Evolutionary conservation across 1,140 invertebrate species (phyloP), one percentile per base, ranked within the genome.

Genomic region (Conus betulinus): DNA sequence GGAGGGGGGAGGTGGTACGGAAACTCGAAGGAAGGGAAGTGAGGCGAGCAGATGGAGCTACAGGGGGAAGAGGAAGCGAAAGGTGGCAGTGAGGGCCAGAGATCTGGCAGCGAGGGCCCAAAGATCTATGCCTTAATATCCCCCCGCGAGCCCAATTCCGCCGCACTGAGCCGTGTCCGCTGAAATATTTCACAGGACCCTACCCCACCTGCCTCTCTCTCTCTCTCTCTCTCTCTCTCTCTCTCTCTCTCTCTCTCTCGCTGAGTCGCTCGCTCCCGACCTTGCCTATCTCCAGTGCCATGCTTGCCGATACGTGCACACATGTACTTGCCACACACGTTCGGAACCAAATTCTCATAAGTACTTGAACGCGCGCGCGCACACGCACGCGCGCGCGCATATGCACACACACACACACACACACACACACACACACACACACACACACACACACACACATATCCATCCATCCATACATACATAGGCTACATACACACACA

Each of bases 171-270:
- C 82, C 52, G 82, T 57, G 82, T 83, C 57, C 20, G 17, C n/a
- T 83, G 82, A 83, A 83, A 83, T 83, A 83, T 83, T 57, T 83
- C 82, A 53, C 53, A 55, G 57, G 82, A 83, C 52, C 17, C n/a
- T 39, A 20, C 51, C 79, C 53, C 10, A 11, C 60, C 17, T 11
- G 10, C 60, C 17, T 63, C 60, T 63, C 11, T 13, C 8, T 78
- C 74, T 78, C 74, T 78, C 74, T 78, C 74, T 78, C 74, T 78
- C 74, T 78, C 74, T 78, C 23, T n/a, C n/a, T n/a, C n/a, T n/a
- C n/a, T n/a, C n/a, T n/a, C n/a, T n/a, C n/a, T n/a, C n/a, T 79
- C 78, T 79, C 67, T 71, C 67, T 71, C 17, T 60, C 57, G 7
- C 57, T 60, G 8, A 10, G 8, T 78, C 23, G 10, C 60, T 63